Evolutionary conservation across 2,113 vertebrate genomes (phyloP), one percentile per base, ranked within the genome.

Genomic region (Dipodomys ordii): DNA sequence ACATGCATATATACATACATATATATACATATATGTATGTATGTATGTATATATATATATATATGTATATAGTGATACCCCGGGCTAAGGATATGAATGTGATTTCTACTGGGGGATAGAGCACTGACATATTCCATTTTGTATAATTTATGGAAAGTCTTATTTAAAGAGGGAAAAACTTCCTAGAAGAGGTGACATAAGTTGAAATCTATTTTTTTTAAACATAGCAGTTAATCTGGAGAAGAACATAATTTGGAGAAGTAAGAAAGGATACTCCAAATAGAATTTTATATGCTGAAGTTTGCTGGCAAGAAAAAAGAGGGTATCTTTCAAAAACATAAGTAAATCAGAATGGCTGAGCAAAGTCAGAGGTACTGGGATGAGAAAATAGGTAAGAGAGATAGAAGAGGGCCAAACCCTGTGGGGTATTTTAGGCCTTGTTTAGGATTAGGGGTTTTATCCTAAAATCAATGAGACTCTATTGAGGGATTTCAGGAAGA

Each of bases 401-500:
- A 8, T 16, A 83, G 30, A 2, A 9, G 76, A 49, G 8, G 11
- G 10, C 15, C 79, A 84, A 92, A 71, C 73, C 32, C 49, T 5
- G 6, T 22, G 44, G n/a, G 73, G 9, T 65, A 28, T 32, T 79
- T 74, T 13, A 83, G 60, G 27, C 6, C 53, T 87, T 86, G 18
- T 68, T 74, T 57, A 68, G 49, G n/a, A 71, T 78, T 79, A 88
- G 23, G 25, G 16, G 64, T n/a, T 87, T 78, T 85, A 88, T 32
- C 23, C 57, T 90, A 90, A 92, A 88, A 69, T 90, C 80, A 71
- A 8, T 87, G 60, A 60, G 28, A 85, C 62, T 73, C 74, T 62
- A n/a, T 16, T 49, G 57, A 69, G 30, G 83, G 32, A 84, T 35
- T 72, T 71, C 80, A 78, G 30, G 49, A 74, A 73, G 71, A 23